phyloP scores from a whole-genome alignment of 2,888 invertebrate species.

The Callimorpha dominula region DNA sequence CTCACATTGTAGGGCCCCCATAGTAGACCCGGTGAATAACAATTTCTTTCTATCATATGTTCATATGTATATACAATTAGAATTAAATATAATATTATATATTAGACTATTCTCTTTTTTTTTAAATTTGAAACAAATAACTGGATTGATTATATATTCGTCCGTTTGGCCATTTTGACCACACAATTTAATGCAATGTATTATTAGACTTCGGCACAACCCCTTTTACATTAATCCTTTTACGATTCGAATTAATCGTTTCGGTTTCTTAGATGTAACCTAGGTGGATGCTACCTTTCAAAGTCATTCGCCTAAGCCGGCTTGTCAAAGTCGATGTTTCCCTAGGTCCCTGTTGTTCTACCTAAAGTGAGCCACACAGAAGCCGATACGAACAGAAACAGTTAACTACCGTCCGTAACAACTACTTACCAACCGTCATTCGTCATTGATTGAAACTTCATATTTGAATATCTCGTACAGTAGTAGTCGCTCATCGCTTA shows the following conservation, averaged over 20 bases:
- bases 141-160: background rate
- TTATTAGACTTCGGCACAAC: background rate
- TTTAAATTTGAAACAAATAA: too few species aligned
- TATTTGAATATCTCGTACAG: background rate
- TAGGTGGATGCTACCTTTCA: background rate
- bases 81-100: too few species aligned
- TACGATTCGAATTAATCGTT: background rate
- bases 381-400: background rate
- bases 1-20: too few species aligned
- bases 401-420: background rate
- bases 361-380: background rate
- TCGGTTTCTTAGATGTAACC: background rate
- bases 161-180: background rate
- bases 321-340: background rate
- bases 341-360: background rate
- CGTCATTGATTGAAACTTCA: background rate
- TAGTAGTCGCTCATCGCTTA: conserved; percentile 14
- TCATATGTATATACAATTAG: too few species aligned
- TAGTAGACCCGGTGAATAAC: too few species aligned
- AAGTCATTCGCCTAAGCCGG: background rate
- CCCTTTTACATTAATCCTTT: background rate
- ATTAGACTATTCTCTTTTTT: too few species aligned
- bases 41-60: too few species aligned
- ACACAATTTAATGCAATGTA: background rate
- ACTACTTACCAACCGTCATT: background rate